phyloP scores from a whole-genome alignment of 2,888 invertebrate genomes.

The Slavum lentiscoides region DNA sequence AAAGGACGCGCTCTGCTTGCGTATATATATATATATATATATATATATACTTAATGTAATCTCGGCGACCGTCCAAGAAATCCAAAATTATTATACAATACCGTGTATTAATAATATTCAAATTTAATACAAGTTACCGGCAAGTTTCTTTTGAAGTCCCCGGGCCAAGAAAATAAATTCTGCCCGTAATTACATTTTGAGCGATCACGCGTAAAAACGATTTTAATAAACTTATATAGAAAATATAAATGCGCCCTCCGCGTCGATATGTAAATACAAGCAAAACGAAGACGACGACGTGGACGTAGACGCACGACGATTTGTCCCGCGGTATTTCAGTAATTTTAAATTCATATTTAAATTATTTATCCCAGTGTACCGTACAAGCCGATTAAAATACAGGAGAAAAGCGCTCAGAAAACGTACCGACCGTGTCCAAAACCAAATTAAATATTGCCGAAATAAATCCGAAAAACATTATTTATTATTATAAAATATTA shows the following conservation, averaged over 20 bases:
- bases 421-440: too few relatives aligned
- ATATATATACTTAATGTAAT: constrained; percentile 20
- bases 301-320: neutral
- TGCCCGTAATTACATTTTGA: constrained; percentile 43
- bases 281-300: too few relatives aligned
- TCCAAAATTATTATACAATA: constrained; percentile 40
- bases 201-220: constrained; percentile 19
- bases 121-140: constrained; percentile 39
- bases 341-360: constrained; percentile 16
- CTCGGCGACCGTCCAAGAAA: constrained; percentile 46
- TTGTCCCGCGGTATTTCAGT: constrained; percentile 25
- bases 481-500: too few relatives aligned
- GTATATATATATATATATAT: neutral
- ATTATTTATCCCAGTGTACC: neutral
- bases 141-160: constrained; percentile 48
- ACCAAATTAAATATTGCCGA: neutral
- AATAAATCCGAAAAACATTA: constrained; percentile 2
- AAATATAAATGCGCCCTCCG: neutral
- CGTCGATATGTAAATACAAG: too few relatives aligned
- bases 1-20: constrained; percentile 31
- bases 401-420: neutral
- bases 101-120: constrained; percentile 31
- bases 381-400: neutral
- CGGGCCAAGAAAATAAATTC: constrained; percentile 47
- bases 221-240: constrained; percentile 29